Base-by-base conservation (phyloP, 2,113 vertebrate genomes). In the Hyaena hyaena region DNA sequence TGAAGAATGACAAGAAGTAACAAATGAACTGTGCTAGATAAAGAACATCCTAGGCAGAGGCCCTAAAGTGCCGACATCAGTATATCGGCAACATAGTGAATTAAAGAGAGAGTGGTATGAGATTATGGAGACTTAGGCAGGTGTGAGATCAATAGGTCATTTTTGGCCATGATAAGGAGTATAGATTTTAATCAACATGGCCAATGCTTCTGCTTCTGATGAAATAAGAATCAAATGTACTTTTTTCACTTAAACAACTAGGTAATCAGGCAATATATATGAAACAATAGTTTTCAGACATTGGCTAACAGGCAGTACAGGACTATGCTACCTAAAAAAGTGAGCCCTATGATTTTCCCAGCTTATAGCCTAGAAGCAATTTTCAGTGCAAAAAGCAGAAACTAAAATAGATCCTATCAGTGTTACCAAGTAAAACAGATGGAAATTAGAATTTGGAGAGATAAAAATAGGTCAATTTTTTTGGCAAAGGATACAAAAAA, bases 231-330 rank as follows among this genome's bases (percentile, higher is more conserved):
- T 53, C 45, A 89, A 81, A 73, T 83, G 73, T 83, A 65, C 43
- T 76, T 89, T 88, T 83, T 61, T 39, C 69, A n/a, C 50, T 58
- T 95, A 55, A 95, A 76, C 45, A 84, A 76, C 45, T 84, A 66
- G 35, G 35, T 48, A 90, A 66, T 33, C 16, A 81, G 26, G 43
- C 53, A 93, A 26, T 8, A 39, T 31, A 14, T 17, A 73, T 74
- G 21, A 89, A 82, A 88, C 39, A 73, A 73, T 33, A 83, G n/a
- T 35, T 89, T 82, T 74, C 19, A 19, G 3, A 65, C 7, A 33
- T 45, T 84, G 45, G 45, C 4, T 76, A 83, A 33, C 55, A 76
- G 58, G 45, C 4, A 63, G 15, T 66, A 66, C 7, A 77, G 35
- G 19, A 43, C 5, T 77, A 76, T n/a, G 28, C 31, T 48, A 48